Percentiles rank a stretch among this genome's conserved stretches.
phyloP scores from a whole-genome alignment of 2,888 invertebrate genomes.

The Theretra japonica region DNA sequence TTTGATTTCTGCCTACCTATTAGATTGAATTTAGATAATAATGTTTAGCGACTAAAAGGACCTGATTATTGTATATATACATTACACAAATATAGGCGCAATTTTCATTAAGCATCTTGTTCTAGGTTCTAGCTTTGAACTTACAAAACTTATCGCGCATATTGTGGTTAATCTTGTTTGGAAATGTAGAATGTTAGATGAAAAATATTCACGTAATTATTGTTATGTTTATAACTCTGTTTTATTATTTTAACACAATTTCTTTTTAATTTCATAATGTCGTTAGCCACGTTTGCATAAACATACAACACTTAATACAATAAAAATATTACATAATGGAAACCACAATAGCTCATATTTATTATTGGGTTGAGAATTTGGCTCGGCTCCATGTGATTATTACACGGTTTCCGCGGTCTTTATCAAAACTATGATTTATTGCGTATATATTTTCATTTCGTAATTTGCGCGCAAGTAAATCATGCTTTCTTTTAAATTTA shows the following conservation, averaged over 20 bases:
- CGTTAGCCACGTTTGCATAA: background rate
- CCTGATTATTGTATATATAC: too few relatives aligned
- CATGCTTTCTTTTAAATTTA: constrained; percentile 37
- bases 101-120: too few relatives aligned
- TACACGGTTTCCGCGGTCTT: constrained; percentile 47
- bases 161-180: too few relatives aligned
- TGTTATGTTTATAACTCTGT: background rate
- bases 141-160: too few relatives aligned
- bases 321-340: constrained; percentile 40
- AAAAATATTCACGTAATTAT: too few relatives aligned
- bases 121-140: too few relatives aligned
- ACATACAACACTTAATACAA: constrained; percentile 15
- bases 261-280: background rate
- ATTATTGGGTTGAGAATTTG: constrained; percentile 59
- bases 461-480: constrained; percentile 13
- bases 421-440: constrained; percentile 51
- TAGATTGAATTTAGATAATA: too few relatives aligned
- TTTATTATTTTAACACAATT: background rate
- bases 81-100: too few relatives aligned
- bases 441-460: constrained; percentile 24
- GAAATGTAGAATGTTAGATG: too few relatives aligned
- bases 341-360: constrained; percentile 54
- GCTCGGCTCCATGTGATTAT: constrained; percentile 55
- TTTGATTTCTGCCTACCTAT: too few relatives aligned
- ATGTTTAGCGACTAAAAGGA: too few relatives aligned